Percentiles rank a stretch among this genome's conserved stretches.
These are phyloP conservation scores for Leucozona laternaria DNA, from an alignment of 2,888 invertebrate species.

Conservation along the genomic window DNA sequence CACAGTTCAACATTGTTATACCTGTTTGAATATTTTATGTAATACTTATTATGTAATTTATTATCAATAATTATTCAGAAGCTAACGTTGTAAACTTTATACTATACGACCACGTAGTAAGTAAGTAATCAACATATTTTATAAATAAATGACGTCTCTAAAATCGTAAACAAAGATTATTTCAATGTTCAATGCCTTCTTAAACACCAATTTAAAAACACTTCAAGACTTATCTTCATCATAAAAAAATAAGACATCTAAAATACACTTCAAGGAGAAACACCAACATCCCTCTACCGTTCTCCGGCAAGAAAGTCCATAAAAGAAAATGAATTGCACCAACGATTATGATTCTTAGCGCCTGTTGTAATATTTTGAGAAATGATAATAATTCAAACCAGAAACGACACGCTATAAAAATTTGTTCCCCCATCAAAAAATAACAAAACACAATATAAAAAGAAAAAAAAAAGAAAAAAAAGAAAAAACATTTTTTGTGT, in stretches of 20 bases:
- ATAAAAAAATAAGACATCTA: not conserved
- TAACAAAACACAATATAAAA: too few relatives aligned
- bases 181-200: constrained; percentile 9
- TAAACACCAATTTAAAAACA: constrained; percentile 22
- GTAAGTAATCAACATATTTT: not conserved
- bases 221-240: constrained; percentile 3
- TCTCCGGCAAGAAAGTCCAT: not conserved
- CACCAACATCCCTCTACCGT: not conserved
- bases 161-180: constrained; percentile 1
- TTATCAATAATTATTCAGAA: not conserved
- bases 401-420: not conserved
- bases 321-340: constrained; percentile 30
- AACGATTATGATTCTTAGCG: constrained; percentile 2
- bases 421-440: not conserved
- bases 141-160: not conserved
- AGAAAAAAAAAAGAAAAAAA: not conserved
- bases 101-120: not conserved
- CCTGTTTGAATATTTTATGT: not conserved
- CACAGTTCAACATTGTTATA: not conserved
- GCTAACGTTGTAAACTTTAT: not conserved
- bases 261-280: constrained; percentile 4
- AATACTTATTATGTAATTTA: not conserved
- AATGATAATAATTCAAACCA: constrained; percentile 16
- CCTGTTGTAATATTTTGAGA: constrained; percentile 22
- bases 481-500: not conserved